phyloP scores from a whole-genome alignment of 2,797 vertebrate species.

The Macropus fuliginosus region DNA sequence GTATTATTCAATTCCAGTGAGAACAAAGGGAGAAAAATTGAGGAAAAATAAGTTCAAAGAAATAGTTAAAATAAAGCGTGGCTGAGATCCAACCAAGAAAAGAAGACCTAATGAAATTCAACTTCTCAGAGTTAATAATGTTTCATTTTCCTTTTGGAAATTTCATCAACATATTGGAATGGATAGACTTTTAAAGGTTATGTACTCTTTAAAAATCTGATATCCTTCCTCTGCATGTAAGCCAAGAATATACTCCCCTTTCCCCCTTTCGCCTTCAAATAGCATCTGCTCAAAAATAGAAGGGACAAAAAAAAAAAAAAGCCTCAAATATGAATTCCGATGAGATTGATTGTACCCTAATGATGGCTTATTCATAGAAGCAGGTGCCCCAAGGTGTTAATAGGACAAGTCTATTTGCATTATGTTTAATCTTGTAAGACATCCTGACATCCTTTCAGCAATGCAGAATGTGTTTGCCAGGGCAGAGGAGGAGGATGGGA shows the following conservation, averaged over 20 bases:
- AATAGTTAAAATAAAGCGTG: not conserved
- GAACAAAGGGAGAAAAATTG: not conserved
- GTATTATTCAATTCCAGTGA: not conserved
- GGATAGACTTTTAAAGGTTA: constrained; percentile 10
- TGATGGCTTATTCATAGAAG: constrained; percentile 16
- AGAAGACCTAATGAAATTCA: not conserved
- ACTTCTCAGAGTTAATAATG: not conserved
- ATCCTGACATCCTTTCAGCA: not conserved
- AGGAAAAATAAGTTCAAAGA: not conserved
- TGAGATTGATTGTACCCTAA: constrained; percentile 4
- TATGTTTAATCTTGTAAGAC: constrained; percentile 18
- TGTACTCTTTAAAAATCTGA: not conserved
- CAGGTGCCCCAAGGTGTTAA: constrained; percentile 10
- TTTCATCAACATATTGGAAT: not conserved
- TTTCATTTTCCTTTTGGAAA: not conserved
- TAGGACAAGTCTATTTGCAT: constrained; percentile 4
- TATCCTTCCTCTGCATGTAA: not conserved
- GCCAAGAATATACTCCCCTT: not conserved
- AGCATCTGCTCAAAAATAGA: not conserved
- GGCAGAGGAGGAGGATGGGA: not conserved
- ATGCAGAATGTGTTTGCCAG: not conserved
- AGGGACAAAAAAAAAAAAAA: constrained; percentile 2
- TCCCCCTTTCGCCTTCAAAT: not conserved
- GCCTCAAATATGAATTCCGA: not conserved
- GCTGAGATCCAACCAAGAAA: not conserved